Conservation (phyloP, 2,888 invertebrate species). For the Ennomos fuscantarius region DNA sequence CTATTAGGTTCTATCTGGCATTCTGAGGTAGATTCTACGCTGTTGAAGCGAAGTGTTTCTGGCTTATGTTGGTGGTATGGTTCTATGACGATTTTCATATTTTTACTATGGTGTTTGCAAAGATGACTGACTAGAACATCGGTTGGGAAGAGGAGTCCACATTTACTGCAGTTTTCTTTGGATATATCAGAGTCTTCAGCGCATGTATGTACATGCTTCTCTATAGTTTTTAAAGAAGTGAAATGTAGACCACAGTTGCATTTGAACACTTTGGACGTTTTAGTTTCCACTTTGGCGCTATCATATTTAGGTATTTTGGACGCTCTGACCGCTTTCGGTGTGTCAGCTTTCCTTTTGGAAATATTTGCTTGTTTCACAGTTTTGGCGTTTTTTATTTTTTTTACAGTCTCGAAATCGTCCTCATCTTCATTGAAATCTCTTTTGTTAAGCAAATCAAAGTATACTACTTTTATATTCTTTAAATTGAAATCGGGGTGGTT, state of each 20-base stretch:
- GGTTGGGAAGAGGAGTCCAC: slow-evolving; percentile 49
- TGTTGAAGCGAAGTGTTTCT: background rate
- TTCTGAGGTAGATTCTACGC: slow-evolving; percentile 19
- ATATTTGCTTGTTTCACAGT: background rate
- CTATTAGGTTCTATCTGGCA: background rate
- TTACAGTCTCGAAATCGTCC: background rate
- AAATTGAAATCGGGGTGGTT: slow-evolving; percentile 16
- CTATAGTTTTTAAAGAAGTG: slow-evolving; percentile 42
- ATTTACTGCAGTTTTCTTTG: slow-evolving; percentile 54
- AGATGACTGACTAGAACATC: slow-evolving; percentile 51
- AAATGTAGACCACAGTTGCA: slow-evolving; percentile 56
- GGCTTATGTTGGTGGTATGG: slow-evolving; percentile 5
- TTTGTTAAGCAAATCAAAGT: slow-evolving; percentile 14
- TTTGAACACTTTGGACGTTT: slow-evolving; percentile 40
- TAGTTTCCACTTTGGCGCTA: background rate
- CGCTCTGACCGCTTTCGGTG: no score
- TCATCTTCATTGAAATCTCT: slow-evolving; percentile 8
- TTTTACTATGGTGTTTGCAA: slow-evolving; percentile 51
- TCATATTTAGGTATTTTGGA: background rate
- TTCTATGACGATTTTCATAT: slow-evolving; percentile 31
- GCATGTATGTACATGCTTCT: slow-evolving; percentile 45
- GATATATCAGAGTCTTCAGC: slow-evolving; percentile 28
- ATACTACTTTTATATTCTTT: slow-evolving; percentile 15
- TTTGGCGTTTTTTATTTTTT: background rate
- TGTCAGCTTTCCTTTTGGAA: background rate